A percentile compares a stretch with the other conserved stretches of the same genome.
These are phyloP conservation scores for Gambusia holbrooki DNA, from an alignment of 2,113 vertebrate species.

Conservation along the genomic window DNA sequence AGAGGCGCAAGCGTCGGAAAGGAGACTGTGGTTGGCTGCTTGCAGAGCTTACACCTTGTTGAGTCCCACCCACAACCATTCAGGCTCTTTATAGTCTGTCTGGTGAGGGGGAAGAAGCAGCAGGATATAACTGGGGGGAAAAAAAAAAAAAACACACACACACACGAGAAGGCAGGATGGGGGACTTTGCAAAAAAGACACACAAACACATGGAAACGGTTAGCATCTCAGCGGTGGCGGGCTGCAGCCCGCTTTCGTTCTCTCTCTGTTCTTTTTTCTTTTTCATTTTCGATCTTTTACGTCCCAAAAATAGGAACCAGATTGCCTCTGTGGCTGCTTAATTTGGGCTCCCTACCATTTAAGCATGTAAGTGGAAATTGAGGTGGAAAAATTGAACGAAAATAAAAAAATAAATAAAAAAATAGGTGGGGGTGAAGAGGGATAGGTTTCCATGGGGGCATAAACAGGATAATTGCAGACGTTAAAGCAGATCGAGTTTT, in stretches of 20 bases:
- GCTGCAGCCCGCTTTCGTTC: constrained; percentile 59
- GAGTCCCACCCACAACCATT: constrained; percentile 68
- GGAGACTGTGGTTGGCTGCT: constrained; percentile 65
- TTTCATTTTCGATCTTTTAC: constrained; percentile 79
- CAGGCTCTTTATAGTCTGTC: constrained; percentile 77
- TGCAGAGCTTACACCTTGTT: constrained; percentile 68
- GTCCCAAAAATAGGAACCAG: constrained; percentile 80
- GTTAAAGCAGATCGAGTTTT: constrained; percentile 62
- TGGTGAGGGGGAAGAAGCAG: constrained; percentile 80
- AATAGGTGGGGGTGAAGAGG: neutral
- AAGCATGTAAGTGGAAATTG: constrained; percentile 79
- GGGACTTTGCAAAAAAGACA: constrained; percentile 64
- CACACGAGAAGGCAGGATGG: constrained; percentile 37
- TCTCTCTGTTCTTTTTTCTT: constrained; percentile 73
- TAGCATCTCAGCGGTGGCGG: constrained; percentile 77
- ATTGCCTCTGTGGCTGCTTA: constrained; percentile 76
- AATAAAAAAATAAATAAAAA: constrained; percentile 52
- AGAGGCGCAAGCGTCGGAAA: constrained; percentile 14
- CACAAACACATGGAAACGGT: constrained; percentile 79
- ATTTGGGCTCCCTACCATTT: constrained; percentile 74
- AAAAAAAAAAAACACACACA: constrained; percentile 10
- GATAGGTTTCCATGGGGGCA: constrained; percentile 60
- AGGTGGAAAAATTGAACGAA: constrained; percentile 69
- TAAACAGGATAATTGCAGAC: constrained; percentile 77
- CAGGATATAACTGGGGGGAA: constrained; percentile 58